Base-by-base conservation (phyloP, 2,797 vertebrate species). In the Alosa sapidissima region DNA sequence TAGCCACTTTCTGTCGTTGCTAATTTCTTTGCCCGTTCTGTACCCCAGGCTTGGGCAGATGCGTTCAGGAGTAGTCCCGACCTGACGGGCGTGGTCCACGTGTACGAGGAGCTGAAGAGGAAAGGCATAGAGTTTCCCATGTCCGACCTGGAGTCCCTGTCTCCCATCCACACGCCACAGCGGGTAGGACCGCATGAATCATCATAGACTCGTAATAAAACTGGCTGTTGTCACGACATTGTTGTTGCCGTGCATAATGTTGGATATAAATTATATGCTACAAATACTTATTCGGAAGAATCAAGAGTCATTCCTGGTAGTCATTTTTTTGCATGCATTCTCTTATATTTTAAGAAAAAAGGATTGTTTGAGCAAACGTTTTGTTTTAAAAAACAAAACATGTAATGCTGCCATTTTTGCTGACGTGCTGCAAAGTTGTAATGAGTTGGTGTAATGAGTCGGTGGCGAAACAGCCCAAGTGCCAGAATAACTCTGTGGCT, bases 61-160 rank as follows among this genome's bases (percentile, higher is more conserved):
- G 98, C 98, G 3, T 99, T 99, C 91, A 96, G 98, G 89, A 99
- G 98, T 91, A 99, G 97, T 87, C 97, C 98, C 0, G 98, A 99
- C 92, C 96, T 99, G 88, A 99, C 98, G 0, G 98, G 98, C 0
- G 98, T 99, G 2, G 98, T 99, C 86, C 98, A 99, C 84, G 96
- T 98, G 90, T 99, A 99, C 0, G 98, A 99, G 92, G 98, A 99
- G 81, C 96, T 99, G 86, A 99, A 99, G 92, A 97, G 98, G 92
- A 99, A 99, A 94, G 98, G 98, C 88, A 94, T 99, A 0, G 98
- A 99, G 92, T 99, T 99, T 89, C 98, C 98, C 81, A 95, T 95
- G 93, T 97, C 98, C 13, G 98, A 99, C 3, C 91, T 98, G 81
- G 98, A 99, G 72, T 97, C 97, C 8, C 92, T 99, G 87, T 99